Percentiles rank a stretch among this genome's conserved stretches.
Conservation (phyloP, 2,113 vertebrate genomes). For the Gasterosteus aculeatus region DNA sequence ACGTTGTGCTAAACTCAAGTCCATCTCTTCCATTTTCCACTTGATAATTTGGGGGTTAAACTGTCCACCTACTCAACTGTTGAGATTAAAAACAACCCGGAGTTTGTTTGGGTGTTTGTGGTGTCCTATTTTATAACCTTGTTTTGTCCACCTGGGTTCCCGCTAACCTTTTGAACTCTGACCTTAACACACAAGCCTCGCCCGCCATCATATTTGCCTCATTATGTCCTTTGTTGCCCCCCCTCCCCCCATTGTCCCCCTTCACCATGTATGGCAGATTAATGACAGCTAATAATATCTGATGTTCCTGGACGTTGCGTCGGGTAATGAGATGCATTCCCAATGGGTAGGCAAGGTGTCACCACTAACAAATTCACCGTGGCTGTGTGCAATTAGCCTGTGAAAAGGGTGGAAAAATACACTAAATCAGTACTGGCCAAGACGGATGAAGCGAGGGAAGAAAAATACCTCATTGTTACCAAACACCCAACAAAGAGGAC, state of each 20-base stretch:
- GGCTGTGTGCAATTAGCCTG: slow-evolving; percentile 94
- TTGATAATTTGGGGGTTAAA: neutral
- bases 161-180: slow-evolving; percentile 81
- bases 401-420: slow-evolving; percentile 89
- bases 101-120: neutral
- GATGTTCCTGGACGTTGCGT: slow-evolving; percentile 97
- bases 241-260: slow-evolving; percentile 51
- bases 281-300: slow-evolving; percentile 99
- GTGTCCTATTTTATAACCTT: slow-evolving; percentile 40
- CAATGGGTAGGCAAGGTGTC: slow-evolving; percentile 94
- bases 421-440: slow-evolving; percentile 90
- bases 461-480: slow-evolving; percentile 86
- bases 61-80: neutral
- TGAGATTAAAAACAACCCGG: neutral
- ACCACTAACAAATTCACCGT: slow-evolving; percentile 98
- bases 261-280: slow-evolving; percentile 92
- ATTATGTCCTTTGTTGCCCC: slow-evolving; percentile 80
- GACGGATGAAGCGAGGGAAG: slow-evolving; percentile 87
- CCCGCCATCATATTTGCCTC: slow-evolving; percentile 83
- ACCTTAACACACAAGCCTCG: slow-evolving; percentile 78
- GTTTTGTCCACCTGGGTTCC: slow-evolving; percentile 44
- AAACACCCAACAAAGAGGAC: slow-evolving; percentile 65
- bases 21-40: neutral
- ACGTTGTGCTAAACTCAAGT: neutral
- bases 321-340: slow-evolving; percentile 98